Evolutionary conservation across 2,888 invertebrate genomes (phyloP), one percentile per base, ranked within the genome.

Genomic region (Leptothorax acervorum): DNA sequence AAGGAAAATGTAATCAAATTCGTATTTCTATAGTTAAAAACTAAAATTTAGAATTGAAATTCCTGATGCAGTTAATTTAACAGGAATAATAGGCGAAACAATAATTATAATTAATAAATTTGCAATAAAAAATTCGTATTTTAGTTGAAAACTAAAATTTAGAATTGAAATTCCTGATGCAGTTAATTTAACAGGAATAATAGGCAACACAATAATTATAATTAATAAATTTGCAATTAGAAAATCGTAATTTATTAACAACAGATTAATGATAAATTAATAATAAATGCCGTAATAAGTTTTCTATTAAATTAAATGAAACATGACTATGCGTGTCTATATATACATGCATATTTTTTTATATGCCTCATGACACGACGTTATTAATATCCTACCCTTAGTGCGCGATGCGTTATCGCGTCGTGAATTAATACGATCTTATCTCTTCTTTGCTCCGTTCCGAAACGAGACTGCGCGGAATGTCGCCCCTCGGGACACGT

Each of bases 401-500:
- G 48, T 53, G 55, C 82, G 53, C 65, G 63, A 39, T 65, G 74
- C 74, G 57, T 63, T 48, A 55, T 45, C 51, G 51, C 39, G 39
- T 82, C 18, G 70, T 60, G 39, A 70, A 87, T 48, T 63, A 65
- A 78, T 66, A 55, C 9, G 65, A 45, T 66, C 66, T 66, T 78
- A 78, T 78, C 76, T 65, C 55, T 18, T 15, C 23, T 9, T 48
- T 23, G 15, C 5, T 76, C 18, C 63, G 18, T 53, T 53, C 66
- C 28, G 12, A 76, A 76, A 65, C 18, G 53, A 76, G 65, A 65
- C 65, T 23, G 42, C 48, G 55, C 62, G 85, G 85, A 87, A 86
- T 86, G 85, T 82, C 65, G 78, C 79, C 82, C 45, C 84, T 83
- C 74, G 60, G 76, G 82, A 73, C 84, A 65, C 60, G 65, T 76